Conservation (phyloP, 2,888 invertebrate species). For the Pheosia gnoma region DNA sequence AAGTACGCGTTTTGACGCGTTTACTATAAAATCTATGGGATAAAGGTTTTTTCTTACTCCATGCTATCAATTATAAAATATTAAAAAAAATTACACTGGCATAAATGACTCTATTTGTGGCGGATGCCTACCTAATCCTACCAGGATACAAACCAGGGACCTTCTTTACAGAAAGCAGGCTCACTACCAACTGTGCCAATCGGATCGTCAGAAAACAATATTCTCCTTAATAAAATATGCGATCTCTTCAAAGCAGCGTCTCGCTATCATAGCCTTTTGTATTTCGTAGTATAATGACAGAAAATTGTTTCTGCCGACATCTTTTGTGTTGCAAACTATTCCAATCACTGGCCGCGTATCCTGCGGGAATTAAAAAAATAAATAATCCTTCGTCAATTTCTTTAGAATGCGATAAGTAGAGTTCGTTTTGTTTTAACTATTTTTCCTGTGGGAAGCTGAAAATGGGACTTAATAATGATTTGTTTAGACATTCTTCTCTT, state of each 20-base stretch:
- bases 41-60: too few species aligned
- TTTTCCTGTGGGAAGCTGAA: not conserved
- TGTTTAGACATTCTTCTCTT: not conserved
- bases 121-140: too few species aligned
- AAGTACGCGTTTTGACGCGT: too few species aligned
- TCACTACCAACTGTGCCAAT: too few species aligned
- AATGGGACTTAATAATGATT: not conserved
- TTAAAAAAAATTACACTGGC: too few species aligned
- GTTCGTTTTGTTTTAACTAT: not conserved
- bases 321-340: conserved; percentile 66
- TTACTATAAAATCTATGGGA: too few species aligned
- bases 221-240: conserved; percentile 59
- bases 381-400: conserved; percentile 10
- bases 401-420: conserved; percentile 18
- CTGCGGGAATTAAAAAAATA: conserved; percentile 52
- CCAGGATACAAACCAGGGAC: too few species aligned
- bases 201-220: conserved; percentile 2
- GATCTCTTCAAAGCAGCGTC: conserved; percentile 48
- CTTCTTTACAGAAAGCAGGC: too few species aligned
- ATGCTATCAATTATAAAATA: too few species aligned
- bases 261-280: conserved; percentile 59
- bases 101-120: too few species aligned
- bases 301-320: conserved; percentile 60
- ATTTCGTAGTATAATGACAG: conserved; percentile 64
- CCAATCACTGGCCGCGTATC: conserved; percentile 51